Conservation (phyloP, 2,113 vertebrate species). For the Melanotaenia duboulayi region DNA sequence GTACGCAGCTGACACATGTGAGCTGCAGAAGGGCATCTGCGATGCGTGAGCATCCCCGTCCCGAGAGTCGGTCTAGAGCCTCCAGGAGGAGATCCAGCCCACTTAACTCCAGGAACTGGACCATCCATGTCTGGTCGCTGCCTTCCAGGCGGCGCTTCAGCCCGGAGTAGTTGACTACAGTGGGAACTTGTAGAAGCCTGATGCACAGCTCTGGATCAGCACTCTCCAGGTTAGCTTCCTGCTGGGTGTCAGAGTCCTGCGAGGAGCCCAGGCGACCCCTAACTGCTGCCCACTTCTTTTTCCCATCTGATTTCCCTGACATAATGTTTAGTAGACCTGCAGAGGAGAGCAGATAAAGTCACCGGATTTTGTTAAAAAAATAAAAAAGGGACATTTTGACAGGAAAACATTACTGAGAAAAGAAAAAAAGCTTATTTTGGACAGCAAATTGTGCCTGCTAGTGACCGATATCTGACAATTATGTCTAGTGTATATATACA, state of each 20-base stretch:
- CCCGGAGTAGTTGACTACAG: slow-evolving; percentile 95
- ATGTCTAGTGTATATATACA: neutral
- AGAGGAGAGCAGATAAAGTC: neutral
- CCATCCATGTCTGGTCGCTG: slow-evolving; percentile 93
- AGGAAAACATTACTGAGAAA: neutral
- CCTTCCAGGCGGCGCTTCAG: slow-evolving; percentile 93
- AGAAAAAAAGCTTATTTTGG: neutral
- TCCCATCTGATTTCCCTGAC: slow-evolving; percentile 86
- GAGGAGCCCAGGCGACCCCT: slow-evolving; percentile 89
- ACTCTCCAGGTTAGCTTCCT: slow-evolving; percentile 94
- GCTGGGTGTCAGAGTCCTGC: slow-evolving; percentile 87
- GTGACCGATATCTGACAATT: slow-evolving; percentile 1
- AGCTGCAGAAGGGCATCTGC: slow-evolving; percentile 94
- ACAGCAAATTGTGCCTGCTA: slow-evolving; percentile 6
- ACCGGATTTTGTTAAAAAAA: neutral
- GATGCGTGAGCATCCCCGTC: slow-evolving; percentile 92
- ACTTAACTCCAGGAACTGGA: slow-evolving; percentile 94
- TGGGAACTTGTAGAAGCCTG: slow-evolving; percentile 93
- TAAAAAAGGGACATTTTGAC: neutral
- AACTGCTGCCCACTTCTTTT: slow-evolving; percentile 91
- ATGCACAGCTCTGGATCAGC: slow-evolving; percentile 97
- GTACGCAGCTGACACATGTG: slow-evolving; percentile 94
- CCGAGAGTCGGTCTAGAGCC: slow-evolving; percentile 93
- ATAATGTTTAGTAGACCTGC: slow-evolving; percentile 75
- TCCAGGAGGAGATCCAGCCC: slow-evolving; percentile 96